phyloP scores from a whole-genome alignment of 2,797 vertebrate species.

The Aeoliscus strigatus region DNA sequence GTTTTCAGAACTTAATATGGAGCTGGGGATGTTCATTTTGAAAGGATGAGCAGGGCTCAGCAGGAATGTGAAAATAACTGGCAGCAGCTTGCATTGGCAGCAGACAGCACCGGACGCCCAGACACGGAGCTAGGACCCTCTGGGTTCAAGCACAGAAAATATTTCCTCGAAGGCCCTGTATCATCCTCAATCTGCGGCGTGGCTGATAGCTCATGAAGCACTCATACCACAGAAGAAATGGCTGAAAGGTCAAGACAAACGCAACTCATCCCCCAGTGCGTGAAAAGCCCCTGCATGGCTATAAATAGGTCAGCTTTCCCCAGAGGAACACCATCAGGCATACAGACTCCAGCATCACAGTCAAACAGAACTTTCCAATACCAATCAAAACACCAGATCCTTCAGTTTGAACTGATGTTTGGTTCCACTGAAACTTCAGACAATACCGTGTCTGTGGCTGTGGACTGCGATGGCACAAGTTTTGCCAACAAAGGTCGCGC shows the following conservation, averaged over 20 bases:
- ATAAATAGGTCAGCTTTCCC: slow-evolving; percentile 60
- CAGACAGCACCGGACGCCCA: slow-evolving; percentile 26
- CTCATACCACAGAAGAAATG: slow-evolving; percentile 28
- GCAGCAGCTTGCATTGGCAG: slow-evolving; percentile 67
- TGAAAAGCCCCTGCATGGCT: slow-evolving; percentile 43
- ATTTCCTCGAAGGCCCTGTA: slow-evolving; percentile 15
- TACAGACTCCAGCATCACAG: slow-evolving; percentile 3
- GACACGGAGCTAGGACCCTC: slow-evolving; percentile 24
- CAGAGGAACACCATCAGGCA: slow-evolving; percentile 39
- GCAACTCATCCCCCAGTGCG: slow-evolving; percentile 27
- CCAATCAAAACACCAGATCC: not conserved
- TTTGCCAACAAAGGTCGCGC: slow-evolving; percentile 21
- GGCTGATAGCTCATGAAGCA: slow-evolving; percentile 15
- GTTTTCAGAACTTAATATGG: slow-evolving; percentile 47
- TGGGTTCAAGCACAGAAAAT: slow-evolving; percentile 17
- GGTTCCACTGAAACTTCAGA: not conserved
- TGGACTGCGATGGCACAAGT: slow-evolving; percentile 1
- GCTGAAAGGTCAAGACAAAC: slow-evolving; percentile 50
- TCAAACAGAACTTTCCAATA: slow-evolving; percentile 2
- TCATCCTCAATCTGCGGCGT: slow-evolving; percentile 1
- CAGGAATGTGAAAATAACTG: slow-evolving; percentile 57
- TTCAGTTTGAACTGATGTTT: not conserved
- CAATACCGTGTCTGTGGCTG: slow-evolving; percentile 2
- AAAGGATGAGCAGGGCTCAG: slow-evolving; percentile 62
- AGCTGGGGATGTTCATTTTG: slow-evolving; percentile 61